Base-by-base conservation (phyloP, 2,888 invertebrate genomes). In the Eubasilissa splendida region DNA sequence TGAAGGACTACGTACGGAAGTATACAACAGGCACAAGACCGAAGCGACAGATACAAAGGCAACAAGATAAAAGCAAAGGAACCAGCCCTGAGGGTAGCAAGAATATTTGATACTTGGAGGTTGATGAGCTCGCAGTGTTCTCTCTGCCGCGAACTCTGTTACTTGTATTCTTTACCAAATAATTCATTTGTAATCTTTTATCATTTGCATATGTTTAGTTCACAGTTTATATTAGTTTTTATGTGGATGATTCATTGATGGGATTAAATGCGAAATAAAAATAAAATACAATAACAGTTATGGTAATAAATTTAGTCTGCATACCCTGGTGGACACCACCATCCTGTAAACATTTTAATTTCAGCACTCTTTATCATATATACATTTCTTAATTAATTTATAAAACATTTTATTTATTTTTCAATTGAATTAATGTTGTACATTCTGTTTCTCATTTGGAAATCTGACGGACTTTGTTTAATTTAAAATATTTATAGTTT, bases 51-150 rank as follows among this genome's bases (percentile, higher is more conserved):
- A 54, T 77, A 78, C 71, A 76, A 79, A 81, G 76, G 60, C 77
- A 73, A 76, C 80, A 74, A 76, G 78, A 68, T 77, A 77, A 77
- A 42, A 78, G 78, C 78, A 53, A 60, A 81, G 70, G 76, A 53
- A 70, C 68, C 80, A 80, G 68, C 76, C 77, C 76, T 66, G 78
- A 80, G 83, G 82, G 80, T 71, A 82, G 80, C 80, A 80, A 80
- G 82, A 82, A 82, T 83, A 50, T 82, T 84, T 84, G 83, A 84
- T 84, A 84, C 83, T 84, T 84, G 83, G 83, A 84, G 83, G 83
- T 84, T 81, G 83, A 54, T 59, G 81, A 84, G 75, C 54, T 77
- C 80, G 82, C 83, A 81, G 83, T 78, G 71, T 76, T 79, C 80
- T 73, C 74, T 74, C 77, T 54, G 65, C 76, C 83, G 82, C 83